phyloP scores from a whole-genome alignment of 2,888 invertebrate genomes.

The Drosophila kanekoi region DNA sequence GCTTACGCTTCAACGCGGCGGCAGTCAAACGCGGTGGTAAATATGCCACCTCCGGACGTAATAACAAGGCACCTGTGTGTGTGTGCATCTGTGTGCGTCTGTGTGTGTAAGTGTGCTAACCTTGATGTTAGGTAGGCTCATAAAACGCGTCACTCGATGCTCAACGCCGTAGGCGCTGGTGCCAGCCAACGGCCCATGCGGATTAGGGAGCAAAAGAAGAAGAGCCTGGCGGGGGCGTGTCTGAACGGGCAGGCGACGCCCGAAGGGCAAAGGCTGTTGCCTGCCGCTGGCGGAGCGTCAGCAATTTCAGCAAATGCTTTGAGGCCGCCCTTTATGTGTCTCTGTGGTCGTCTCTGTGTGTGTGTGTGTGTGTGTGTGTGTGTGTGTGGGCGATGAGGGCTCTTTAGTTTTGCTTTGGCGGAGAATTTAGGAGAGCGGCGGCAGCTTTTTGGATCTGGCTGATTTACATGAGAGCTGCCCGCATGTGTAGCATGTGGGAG shows the following conservation, averaged over 20 bases:
- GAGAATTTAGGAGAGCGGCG: slow-evolving; percentile 22
- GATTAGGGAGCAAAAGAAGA: slow-evolving; percentile 42
- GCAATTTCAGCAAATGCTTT: slow-evolving; percentile 56
- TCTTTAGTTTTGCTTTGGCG: slow-evolving; percentile 24
- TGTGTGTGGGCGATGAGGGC: slow-evolving; percentile 39
- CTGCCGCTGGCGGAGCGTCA: slow-evolving; percentile 23
- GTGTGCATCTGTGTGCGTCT: slow-evolving; percentile 1
- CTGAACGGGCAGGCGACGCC: neutral
- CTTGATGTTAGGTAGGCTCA: slow-evolving; percentile 59
- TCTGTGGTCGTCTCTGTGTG: slow-evolving; percentile 7
- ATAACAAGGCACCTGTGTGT: slow-evolving; percentile 47
- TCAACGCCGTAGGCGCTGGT: slow-evolving; percentile 34
- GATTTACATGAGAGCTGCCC: slow-evolving; percentile 44
- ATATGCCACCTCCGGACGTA: slow-evolving; percentile 65
- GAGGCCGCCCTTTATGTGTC: slow-evolving; percentile 25
- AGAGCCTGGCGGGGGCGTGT: neutral
- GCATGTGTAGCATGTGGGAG: slow-evolving; percentile 16
- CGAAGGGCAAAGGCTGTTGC: slow-evolving; percentile 14
- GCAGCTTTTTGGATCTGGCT: slow-evolving; percentile 40
- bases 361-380: slow-evolving; percentile 9
- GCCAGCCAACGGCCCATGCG: slow-evolving; percentile 37
- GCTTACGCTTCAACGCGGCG: slow-evolving; percentile 42
- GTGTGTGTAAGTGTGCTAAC: slow-evolving; percentile 27
- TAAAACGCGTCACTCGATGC: slow-evolving; percentile 58
- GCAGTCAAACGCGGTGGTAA: slow-evolving; percentile 8